These are phyloP conservation scores for Phrynocephalus guinanensis DNA, from an alignment of 2,797 vertebrate genomes.

Conservation along the genomic window DNA sequence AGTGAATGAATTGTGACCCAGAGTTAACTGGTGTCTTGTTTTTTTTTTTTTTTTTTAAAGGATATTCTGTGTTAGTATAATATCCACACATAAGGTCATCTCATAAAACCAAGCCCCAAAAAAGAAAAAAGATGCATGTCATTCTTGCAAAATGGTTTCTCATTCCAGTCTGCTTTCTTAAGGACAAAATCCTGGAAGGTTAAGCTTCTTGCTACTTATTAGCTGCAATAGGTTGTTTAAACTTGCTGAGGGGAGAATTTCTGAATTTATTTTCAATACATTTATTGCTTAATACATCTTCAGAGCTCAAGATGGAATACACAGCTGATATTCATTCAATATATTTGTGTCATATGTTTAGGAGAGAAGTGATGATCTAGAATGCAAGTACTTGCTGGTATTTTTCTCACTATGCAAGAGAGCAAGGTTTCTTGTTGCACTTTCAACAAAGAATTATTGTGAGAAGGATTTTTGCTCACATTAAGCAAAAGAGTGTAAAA, in stretches of 20 bases:
- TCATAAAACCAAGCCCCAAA: too few relatives aligned
- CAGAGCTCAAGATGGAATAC: neutral
- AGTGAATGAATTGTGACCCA: neutral
- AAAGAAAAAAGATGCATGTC: neutral
- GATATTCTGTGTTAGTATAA: neutral
- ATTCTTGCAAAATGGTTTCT: neutral
- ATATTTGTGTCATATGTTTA: neutral
- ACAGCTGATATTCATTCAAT: neutral
- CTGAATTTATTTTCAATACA: neutral
- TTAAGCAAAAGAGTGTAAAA: too few relatives aligned
- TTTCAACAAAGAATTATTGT: too few relatives aligned
- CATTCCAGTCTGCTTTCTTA: neutral
- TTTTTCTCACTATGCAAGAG: too few relatives aligned
- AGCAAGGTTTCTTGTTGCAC: too few relatives aligned
- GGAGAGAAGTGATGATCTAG: neutral
- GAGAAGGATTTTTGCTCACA: too few relatives aligned
- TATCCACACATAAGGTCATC: neutral
- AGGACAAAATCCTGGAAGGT: neutral
- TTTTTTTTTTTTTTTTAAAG: neutral
- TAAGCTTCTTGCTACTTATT: neutral
- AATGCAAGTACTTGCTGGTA: too few relatives aligned
- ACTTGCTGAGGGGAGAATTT: neutral
- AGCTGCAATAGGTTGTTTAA: neutral
- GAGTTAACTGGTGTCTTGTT: slow-evolving; percentile 18
- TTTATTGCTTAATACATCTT: neutral